These are phyloP conservation scores for Champsocephalus gunnari DNA, from an alignment of 2,797 vertebrate genomes.

Conservation along the genomic window DNA sequence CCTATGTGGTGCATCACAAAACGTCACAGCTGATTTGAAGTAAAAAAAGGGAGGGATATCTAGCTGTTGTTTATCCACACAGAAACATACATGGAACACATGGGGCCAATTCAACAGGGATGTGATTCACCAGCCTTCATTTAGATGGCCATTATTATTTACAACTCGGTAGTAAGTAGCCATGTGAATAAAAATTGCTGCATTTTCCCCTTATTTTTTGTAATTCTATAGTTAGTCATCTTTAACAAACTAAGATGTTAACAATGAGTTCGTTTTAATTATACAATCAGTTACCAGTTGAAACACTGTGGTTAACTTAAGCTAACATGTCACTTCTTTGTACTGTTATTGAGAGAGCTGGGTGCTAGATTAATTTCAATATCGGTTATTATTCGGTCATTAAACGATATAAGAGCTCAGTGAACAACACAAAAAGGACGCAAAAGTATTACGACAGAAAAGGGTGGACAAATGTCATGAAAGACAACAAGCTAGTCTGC, in stretches of 20 bases:
- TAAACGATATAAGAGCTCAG: background rate
- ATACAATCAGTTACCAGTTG: background rate
- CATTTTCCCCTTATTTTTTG: background rate
- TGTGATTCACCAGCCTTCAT: background rate
- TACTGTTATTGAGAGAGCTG: background rate
- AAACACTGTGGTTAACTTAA: background rate
- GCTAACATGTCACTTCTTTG: background rate
- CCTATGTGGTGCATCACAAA: slow-evolving; percentile 20
- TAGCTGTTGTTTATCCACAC: background rate
- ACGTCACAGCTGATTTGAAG: slow-evolving; percentile 56
- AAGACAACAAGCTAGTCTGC: background rate
- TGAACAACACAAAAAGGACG: background rate
- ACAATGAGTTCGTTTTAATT: background rate
- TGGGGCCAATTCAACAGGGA: background rate
- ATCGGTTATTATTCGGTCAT: background rate
- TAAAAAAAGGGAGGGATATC: slow-evolving; percentile 23
- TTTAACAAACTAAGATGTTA: background rate
- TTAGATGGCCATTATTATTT: background rate
- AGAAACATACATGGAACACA: slow-evolving; percentile 1
- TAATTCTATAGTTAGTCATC: background rate
- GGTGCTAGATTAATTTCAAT: background rate
- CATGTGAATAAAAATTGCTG: background rate
- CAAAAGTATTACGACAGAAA: background rate
- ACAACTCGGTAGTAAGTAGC: background rate
- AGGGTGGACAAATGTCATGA: background rate